A percentile compares a stretch with the other conserved stretches of the same genome.
Evolutionary conservation across 1,140 invertebrate species (phyloP).

Genomic region (Pygmarrhopalites habei): DNA sequence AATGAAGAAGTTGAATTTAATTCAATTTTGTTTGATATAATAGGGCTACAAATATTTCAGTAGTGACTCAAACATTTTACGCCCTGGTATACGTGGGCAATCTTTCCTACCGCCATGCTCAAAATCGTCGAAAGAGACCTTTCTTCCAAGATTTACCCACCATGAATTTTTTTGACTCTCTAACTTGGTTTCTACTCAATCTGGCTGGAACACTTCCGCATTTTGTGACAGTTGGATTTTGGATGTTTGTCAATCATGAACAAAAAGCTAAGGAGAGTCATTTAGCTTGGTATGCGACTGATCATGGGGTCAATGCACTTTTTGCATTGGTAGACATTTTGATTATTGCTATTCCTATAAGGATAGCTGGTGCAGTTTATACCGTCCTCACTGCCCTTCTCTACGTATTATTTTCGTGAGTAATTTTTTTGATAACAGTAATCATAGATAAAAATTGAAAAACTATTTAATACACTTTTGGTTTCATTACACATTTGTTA

Average conservation of each 20-base stretch:
- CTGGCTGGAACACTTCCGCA: background rate
- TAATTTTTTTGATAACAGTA: too few species aligned
- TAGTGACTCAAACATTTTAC: slow-evolving; percentile 1
- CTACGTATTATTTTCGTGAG: slow-evolving; percentile 4
- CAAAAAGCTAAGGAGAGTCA: background rate
- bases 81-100: background rate
- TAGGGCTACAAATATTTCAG: background rate
- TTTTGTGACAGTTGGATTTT: background rate
- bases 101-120: background rate
- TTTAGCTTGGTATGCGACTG: background rate
- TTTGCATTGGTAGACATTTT: background rate
- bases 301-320: slow-evolving; percentile 1
- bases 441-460: too few species aligned
- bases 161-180: background rate
- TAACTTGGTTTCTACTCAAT: slow-evolving; percentile 1
- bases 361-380: background rate
- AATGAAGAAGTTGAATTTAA: too few species aligned
- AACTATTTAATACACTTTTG: too few species aligned
- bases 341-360: slow-evolving; percentile 1
- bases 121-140: background rate
- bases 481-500: too few species aligned
- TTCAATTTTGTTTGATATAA: too few species aligned
- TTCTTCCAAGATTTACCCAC: background rate
- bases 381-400: background rate
- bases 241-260: background rate